Percentiles rank a stretch among this genome's conserved stretches.
These are phyloP conservation scores for Cheilosia vernalis DNA, from an alignment of 2,888 invertebrate genomes.

Conservation along the genomic window DNA sequence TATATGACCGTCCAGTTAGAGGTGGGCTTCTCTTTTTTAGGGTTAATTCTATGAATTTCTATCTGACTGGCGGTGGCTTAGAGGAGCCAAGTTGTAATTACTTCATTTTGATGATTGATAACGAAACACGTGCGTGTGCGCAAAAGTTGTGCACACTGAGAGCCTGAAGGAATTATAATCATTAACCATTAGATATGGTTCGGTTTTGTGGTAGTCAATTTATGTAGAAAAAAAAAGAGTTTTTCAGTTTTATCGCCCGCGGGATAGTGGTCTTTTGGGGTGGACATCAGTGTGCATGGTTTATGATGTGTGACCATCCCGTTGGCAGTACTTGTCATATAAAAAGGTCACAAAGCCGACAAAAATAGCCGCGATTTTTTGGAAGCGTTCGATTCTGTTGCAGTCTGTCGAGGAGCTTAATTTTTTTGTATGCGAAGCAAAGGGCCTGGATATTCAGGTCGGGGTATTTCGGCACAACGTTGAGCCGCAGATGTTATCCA, in stretches of 20 bases:
- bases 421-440: too few species aligned
- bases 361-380: too few species aligned
- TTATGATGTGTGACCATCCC: neutral
- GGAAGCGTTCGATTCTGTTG: too few species aligned
- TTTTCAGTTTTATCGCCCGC: neutral
- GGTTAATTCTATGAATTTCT: conserved; percentile 22
- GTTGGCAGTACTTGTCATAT: neutral
- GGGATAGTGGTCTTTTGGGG: neutral
- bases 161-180: conserved; percentile 6
- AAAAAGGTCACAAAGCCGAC: neutral
- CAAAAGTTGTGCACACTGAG: neutral
- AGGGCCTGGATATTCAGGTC: too few species aligned
- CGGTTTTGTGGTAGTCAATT: neutral
- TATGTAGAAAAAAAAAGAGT: neutral
- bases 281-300: neutral
- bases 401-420: too few species aligned
- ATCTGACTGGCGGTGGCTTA: neutral
- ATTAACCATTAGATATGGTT: conserved; percentile 41
- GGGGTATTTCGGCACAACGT: too few species aligned
- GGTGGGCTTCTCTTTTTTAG: conserved; percentile 7
- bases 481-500: too few species aligned
- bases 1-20: conserved; percentile 13
- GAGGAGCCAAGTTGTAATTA: conserved; percentile 44
- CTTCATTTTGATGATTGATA: conserved; percentile 63
- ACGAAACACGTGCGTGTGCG: neutral